These are phyloP conservation scores for Bettongia penicillata DNA, from an alignment of 2,113 vertebrate genomes.

Conservation along the genomic window DNA sequence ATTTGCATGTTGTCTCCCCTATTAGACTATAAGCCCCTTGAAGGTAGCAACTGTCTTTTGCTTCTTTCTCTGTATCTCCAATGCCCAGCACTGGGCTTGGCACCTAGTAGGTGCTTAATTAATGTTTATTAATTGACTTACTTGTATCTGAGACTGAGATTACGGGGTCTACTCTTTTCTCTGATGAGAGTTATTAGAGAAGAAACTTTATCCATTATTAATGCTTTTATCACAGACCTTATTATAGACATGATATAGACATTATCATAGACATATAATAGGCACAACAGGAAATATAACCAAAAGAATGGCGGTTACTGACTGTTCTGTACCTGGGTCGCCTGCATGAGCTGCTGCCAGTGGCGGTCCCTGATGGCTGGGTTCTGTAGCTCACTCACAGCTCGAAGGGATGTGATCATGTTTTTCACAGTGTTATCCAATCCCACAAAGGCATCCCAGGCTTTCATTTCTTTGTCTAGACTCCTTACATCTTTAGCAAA, in stretches of 20 bases:
- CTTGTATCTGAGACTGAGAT: background rate
- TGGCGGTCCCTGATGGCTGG: slow-evolving; percentile 84
- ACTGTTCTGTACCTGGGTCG: slow-evolving; percentile 79
- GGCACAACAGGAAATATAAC: background rate
- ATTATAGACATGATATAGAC: too few species aligned
- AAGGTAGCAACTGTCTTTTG: background rate
- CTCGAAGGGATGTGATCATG: slow-evolving; percentile 81
- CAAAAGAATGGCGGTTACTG: background rate
- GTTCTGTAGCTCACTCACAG: slow-evolving; percentile 85
- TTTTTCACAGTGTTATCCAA: slow-evolving; percentile 85
- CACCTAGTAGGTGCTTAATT: background rate
- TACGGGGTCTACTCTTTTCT: background rate
- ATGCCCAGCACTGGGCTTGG: background rate
- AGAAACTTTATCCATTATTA: background rate
- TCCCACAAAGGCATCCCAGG: slow-evolving; percentile 82
- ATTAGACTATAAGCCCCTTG: background rate
- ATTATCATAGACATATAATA: background rate
- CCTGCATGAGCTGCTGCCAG: slow-evolving; percentile 86
- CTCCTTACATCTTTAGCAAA: slow-evolving; percentile 83
- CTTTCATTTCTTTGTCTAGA: slow-evolving; percentile 84
- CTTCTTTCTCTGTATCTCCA: background rate
- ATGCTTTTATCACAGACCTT: background rate
- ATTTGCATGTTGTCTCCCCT: background rate
- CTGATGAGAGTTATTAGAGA: background rate
- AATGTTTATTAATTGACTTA: background rate